Conservation (phyloP, 2,888 invertebrate species). For the Cantharis flavilabris region DNA sequence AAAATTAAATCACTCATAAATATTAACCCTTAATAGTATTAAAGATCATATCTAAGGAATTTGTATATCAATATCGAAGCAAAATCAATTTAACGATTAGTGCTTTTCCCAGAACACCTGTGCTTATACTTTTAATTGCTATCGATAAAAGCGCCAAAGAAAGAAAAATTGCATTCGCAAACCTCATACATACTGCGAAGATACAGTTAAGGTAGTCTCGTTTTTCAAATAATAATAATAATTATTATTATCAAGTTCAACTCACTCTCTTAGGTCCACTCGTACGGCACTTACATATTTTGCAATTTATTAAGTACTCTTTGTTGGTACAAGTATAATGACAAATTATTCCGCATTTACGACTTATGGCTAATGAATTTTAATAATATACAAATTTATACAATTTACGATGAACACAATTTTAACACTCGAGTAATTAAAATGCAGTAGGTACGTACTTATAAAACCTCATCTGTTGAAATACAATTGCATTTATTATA, state of each 20-base stretch:
- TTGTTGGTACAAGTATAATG: conserved; percentile 30
- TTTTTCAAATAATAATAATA: conserved; percentile 17
- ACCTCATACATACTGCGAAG: conserved; percentile 1
- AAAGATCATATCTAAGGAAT: conserved; percentile 52
- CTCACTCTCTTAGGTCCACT: neutral
- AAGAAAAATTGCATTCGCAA: conserved; percentile 10
- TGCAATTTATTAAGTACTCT: conserved; percentile 29
- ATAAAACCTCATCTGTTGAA: conserved; percentile 33
- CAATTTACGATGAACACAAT: conserved; percentile 48
- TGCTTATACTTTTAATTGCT: conserved; percentile 51
- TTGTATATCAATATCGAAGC: conserved; percentile 46
- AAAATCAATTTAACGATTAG: conserved; percentile 52
- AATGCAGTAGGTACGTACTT: conserved; percentile 40
- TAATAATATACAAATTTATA: conserved; percentile 54
- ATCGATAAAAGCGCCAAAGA: conserved; percentile 21
- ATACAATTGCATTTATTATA: conserved; percentile 14
- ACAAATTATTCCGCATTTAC: conserved; percentile 32
- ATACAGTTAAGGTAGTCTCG: conserved; percentile 23
- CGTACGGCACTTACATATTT: neutral
- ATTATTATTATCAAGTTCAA: conserved; percentile 30
- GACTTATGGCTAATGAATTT: conserved; percentile 49
- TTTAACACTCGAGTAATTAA: conserved; percentile 44
- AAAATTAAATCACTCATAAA: conserved; percentile 52
- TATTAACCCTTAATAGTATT: conserved; percentile 47
- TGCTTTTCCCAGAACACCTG: conserved; percentile 48